Conservation (phyloP, 2,888 invertebrate species). For the Oligia fasciuncula region DNA sequence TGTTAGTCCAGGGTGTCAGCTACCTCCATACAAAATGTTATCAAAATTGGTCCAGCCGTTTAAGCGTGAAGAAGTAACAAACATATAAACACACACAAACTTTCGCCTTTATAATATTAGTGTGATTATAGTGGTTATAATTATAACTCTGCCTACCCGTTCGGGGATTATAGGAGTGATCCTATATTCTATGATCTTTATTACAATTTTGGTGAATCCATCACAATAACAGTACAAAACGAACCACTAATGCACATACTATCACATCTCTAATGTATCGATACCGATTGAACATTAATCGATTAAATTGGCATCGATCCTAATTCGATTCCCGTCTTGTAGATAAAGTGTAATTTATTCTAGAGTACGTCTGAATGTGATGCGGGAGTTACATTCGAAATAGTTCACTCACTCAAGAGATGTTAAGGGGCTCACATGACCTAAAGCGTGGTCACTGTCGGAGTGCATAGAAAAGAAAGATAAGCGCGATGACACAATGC, state of each 20-base stretch:
- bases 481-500: too few species aligned
- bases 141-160: too few species aligned
- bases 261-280: constrained; percentile 36
- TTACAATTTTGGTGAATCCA: not conserved
- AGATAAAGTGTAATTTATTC: constrained; percentile 51
- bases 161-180: too few species aligned
- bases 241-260: constrained; percentile 1
- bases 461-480: too few species aligned
- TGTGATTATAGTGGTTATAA: too few species aligned
- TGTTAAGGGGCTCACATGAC: not conserved
- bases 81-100: too few species aligned
- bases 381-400: constrained; percentile 42
- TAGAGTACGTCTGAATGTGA: constrained; percentile 44
- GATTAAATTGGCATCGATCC: constrained; percentile 64
- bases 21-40: too few species aligned
- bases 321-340: constrained; percentile 51
- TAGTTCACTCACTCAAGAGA: constrained; percentile 38
- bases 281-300: constrained; percentile 59
- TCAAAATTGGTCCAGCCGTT: too few species aligned
- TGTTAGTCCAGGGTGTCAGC: too few species aligned
- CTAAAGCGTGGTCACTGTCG: too few species aligned
- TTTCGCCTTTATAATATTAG: too few species aligned
- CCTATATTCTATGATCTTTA: not conserved
- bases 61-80: too few species aligned
- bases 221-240: constrained; percentile 9